A percentile compares a stretch with the other conserved stretches of the same genome.
Evolutionary conservation across 2,888 invertebrate genomes (phyloP).

Genomic region (Chrysolina oricalcia): DNA sequence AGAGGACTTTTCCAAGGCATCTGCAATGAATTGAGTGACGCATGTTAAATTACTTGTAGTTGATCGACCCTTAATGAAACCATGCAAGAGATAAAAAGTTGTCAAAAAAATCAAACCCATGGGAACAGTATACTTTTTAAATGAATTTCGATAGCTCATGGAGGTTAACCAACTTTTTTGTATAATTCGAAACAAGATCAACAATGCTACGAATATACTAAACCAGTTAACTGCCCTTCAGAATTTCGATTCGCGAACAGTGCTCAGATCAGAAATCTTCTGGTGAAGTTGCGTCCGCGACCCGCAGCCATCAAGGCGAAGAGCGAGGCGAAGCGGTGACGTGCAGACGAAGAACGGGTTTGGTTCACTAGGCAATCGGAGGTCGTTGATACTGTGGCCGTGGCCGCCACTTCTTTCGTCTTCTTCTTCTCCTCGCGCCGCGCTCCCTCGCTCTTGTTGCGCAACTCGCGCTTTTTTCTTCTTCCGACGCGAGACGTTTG

Average conservation of each 20-base stretch:
- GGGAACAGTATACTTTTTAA: too few species aligned
- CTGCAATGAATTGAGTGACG: too few species aligned
- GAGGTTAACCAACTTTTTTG: too few species aligned
- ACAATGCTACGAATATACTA: too few species aligned
- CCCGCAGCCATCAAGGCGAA: conserved; percentile 31
- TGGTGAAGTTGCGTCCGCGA: not conserved
- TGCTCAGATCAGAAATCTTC: not conserved
- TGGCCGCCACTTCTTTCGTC: conserved; percentile 23
- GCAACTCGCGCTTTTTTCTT: conserved; percentile 36
- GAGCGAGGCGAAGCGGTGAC: conserved; percentile 44
- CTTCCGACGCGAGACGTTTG: conserved; percentile 9
- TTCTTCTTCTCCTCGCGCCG: conserved; percentile 27
- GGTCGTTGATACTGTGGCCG: conserved; percentile 69
- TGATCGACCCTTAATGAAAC: too few species aligned
- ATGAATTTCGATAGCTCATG: too few species aligned
- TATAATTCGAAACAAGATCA: too few species aligned
- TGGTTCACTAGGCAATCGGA: conserved; percentile 72
- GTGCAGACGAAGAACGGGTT: conserved; percentile 66
- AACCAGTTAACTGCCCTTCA: not conserved
- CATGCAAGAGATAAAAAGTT: too few species aligned
- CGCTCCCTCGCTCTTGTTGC: conserved; percentile 27
- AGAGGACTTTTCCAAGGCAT: too few species aligned
- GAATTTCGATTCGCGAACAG: not conserved
- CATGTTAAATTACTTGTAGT: too few species aligned
- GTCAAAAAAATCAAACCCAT: too few species aligned